Evolutionary conservation across 2,113 vertebrate species (phyloP).

Genomic region (Bambusicola thoracicus): DNA sequence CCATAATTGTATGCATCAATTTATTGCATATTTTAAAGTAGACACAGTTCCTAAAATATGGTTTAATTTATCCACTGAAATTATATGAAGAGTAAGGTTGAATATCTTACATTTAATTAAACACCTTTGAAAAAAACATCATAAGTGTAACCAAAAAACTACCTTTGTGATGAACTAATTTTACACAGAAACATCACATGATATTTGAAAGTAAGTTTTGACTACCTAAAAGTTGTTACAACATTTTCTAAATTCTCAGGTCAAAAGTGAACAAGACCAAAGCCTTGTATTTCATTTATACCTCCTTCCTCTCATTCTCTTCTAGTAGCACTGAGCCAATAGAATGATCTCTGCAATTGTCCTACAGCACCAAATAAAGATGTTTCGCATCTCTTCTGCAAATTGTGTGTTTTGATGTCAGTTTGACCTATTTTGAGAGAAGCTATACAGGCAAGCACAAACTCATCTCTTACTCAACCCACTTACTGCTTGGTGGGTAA

Average conservation of each 20-base stretch:
- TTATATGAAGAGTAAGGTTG: neutral
- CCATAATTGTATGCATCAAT: neutral
- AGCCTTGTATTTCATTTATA: neutral
- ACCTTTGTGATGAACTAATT: neutral
- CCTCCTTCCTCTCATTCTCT: neutral
- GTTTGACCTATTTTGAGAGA: neutral
- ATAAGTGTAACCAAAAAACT: neutral
- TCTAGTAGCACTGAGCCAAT: neutral
- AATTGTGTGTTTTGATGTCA: neutral
- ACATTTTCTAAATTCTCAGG: neutral
- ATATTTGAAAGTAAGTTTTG: neutral
- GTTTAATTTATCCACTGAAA: neutral
- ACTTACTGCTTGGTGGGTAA: neutral
- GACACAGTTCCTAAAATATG: neutral
- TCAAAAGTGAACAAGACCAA: accelerated
- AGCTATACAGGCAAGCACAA: neutral
- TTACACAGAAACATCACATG: neutral
- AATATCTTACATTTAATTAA: neutral
- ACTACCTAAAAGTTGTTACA: neutral
- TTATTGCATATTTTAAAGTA: neutral
- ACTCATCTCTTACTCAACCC: neutral
- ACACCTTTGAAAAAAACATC: neutral
- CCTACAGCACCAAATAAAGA: neutral
- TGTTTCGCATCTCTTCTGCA: neutral
- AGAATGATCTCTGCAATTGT: neutral